Base-by-base conservation (phyloP, 2,888 invertebrate genomes). In the Choristoneura rosaceana region DNA sequence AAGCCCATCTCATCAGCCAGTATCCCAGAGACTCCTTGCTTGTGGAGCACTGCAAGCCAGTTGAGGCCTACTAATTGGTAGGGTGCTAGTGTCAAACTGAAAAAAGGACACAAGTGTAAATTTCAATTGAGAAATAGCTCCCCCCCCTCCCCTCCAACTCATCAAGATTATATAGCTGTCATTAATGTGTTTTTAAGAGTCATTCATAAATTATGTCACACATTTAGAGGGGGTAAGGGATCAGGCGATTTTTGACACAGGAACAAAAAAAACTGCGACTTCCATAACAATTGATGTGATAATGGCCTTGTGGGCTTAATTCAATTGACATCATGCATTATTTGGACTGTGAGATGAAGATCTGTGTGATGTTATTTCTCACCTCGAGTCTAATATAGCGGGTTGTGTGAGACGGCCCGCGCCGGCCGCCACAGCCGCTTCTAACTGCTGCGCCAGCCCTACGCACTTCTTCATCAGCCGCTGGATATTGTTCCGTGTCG, bases 1-100 rank as follows among this genome's bases (percentile, higher is more conserved):
- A 99, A 93, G 0, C 98, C 98, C 99, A 99, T 99, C 94, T 99
- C 99, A 87, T 99, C 99, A 0, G 99, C 99, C 76, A 99, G 93
- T 81, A 99, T 99, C 0, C 98, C 98, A 83, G 99, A 99, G 58
- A 99, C 96, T 14, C 97, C 96, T 82, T 98, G 97, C 74, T 96
- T 96, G 88, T 98, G 97, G 90, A 99, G 96, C 0, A 99, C 96
- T 0, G 97, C 96, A 25, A 99, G 91, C 99, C 99, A 99, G 88
- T 99, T 99, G 0, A 99, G 93, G 0, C 99, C 98, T 33, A 98
- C 96, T 86, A 98, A 90, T 90, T 98, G 98, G 90, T 99, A 99
- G 34, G 97, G 96, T 0, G 98, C 97, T 79, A 99, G 92, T 79
- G 95, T 96, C 78, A 97, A 92, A 58, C 97, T 97, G 89, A 1